Evolutionary conservation across 2,888 invertebrate genomes (phyloP), one percentile per base, ranked within the genome.

Genomic region (Parochlus steinenii): DNA sequence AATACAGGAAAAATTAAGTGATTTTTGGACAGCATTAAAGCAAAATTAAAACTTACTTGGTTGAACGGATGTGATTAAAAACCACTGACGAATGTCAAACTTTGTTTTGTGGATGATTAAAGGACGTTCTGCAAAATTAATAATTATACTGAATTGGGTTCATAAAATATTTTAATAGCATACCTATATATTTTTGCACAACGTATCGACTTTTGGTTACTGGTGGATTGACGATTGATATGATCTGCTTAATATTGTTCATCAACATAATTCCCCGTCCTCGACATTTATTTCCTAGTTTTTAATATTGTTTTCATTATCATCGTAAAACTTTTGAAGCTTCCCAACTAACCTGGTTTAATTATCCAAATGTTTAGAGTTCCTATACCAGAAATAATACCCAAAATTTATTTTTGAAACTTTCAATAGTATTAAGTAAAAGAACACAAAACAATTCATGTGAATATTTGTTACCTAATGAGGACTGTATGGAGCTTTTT

Each of bases 11-110:
- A n/a, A n/a, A n/a, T n/a, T n/a, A n/a, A n/a, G n/a, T n/a, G n/a
- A n/a, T n/a, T n/a, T n/a, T n/a, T n/a, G n/a, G n/a, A n/a, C n/a
- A n/a, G n/a, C n/a, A n/a, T n/a, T n/a, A n/a, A n/a, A n/a, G n/a
- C n/a, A n/a, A n/a, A n/a, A n/a, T n/a, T n/a, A n/a, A n/a, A n/a
- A n/a, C n/a, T n/a, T n/a, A n/a, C n/a, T n/a, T 0, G 92, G 92
- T 51, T 87, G 83, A 49, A 85, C 81, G 53, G 78, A 82, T 1
- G 90, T 87, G 17, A 92, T 77, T 42, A 92, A 62, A 59, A 92
- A 92, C 92, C 92, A 92, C 58, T 92, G 92, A 5, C 92, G 69
- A 45, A 92, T 90, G 58, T 92, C 92, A 54, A 92, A 92, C 62
- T 92, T 92, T 2, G 89, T 89, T 48, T 81, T 71, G 58, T 89